Percentiles rank a stretch among this genome's conserved stretches.
Evolutionary conservation across 2,888 invertebrate genomes (phyloP).

Genomic region (Drosophila ustulata): DNA sequence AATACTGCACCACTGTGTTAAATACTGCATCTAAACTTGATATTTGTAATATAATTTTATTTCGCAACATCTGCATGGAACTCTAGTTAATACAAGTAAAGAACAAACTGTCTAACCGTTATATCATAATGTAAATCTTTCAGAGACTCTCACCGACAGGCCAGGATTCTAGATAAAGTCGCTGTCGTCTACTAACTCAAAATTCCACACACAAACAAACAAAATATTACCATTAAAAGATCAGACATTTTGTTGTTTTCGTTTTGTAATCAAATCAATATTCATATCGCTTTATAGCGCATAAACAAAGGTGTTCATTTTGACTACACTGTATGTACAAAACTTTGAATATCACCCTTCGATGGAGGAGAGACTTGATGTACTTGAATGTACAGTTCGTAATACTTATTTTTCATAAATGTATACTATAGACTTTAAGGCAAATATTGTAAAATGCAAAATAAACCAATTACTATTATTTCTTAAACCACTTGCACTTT

Average conservation of each 20-base stretch:
- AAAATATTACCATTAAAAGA: constrained; percentile 49
- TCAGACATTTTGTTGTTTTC: constrained; percentile 63
- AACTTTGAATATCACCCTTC: constrained; percentile 40
- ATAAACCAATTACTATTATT: constrained; percentile 26
- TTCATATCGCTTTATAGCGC: constrained; percentile 66
- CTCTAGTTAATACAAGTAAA: constrained; percentile 6
- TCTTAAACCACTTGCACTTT: not conserved
- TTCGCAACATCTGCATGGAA: constrained; percentile 57
- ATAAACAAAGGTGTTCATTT: constrained; percentile 74
- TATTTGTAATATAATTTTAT: not conserved
- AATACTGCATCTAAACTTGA: constrained; percentile 1
- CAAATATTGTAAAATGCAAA: constrained; percentile 31
- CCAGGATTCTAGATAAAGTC: constrained; percentile 62
- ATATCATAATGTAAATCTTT: constrained; percentile 58
- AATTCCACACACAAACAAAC: constrained; percentile 62
- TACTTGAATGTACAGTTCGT: constrained; percentile 51
- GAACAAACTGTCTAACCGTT: constrained; percentile 24
- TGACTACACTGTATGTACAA: constrained; percentile 58
- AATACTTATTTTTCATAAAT: constrained; percentile 63
- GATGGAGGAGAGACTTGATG: constrained; percentile 58
- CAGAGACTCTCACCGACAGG: constrained; percentile 62
- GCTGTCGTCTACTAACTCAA: constrained; percentile 75
- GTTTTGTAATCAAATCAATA: constrained; percentile 38
- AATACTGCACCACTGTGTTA: constrained; percentile 9
- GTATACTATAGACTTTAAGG: constrained; percentile 61